These are phyloP conservation scores for Aegithalos caudatus DNA, from an alignment of 2,113 vertebrate genomes.

Conservation along the genomic window DNA sequence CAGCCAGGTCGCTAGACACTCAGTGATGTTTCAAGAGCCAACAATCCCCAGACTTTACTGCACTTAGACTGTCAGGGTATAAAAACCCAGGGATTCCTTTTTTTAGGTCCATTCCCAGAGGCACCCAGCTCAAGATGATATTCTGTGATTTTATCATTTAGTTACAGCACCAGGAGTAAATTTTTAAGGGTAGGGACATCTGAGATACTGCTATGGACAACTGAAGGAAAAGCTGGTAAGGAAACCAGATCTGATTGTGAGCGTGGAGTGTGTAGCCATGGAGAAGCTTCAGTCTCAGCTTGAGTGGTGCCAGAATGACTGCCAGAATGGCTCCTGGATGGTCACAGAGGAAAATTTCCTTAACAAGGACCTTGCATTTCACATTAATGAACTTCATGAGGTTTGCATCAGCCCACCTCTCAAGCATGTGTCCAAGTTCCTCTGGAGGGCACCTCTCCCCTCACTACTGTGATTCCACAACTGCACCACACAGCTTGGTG, in stretches of 20 bases:
- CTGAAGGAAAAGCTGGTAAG: background rate
- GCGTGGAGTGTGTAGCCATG: accelerated
- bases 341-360: background rate
- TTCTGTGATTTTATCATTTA: background rate
- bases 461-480: background rate
- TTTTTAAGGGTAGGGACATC: background rate
- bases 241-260: accelerated
- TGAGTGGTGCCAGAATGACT: background rate
- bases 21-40: background rate
- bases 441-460: background rate
- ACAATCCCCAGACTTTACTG: background rate
- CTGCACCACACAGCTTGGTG: background rate
- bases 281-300: background rate
- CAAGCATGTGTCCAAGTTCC: accelerated
- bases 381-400: background rate
- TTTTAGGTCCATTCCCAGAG: accelerated
- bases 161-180: background rate
- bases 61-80: background rate
- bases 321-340: background rate
- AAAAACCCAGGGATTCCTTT: background rate
- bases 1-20: background rate
- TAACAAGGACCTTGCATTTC: background rate
- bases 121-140: background rate
- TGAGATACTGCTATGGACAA: background rate
- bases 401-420: background rate